A percentile compares a stretch with the other conserved stretches of the same genome.
These are phyloP conservation scores for Ursus arctos DNA, from an alignment of 2,113 vertebrate species.

Conservation along the genomic window DNA sequence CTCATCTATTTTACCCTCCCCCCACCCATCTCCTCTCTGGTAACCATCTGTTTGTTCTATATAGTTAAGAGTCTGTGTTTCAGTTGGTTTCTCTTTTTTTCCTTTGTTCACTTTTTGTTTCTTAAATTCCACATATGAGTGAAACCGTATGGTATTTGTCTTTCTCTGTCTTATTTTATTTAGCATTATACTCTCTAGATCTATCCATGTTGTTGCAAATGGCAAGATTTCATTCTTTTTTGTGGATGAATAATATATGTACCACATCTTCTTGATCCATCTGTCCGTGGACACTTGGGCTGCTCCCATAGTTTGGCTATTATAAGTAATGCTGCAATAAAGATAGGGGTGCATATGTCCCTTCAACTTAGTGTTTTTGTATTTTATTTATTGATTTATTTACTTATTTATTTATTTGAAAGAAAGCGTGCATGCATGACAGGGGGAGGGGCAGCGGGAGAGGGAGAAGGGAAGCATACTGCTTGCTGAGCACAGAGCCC, in stretches of 20 bases:
- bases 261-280: neutral
- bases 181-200: neutral
- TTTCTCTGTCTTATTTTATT: neutral
- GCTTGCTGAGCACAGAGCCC: neutral
- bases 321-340: neutral
- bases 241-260: neutral
- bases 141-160: neutral
- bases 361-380: neutral
- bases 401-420: neutral
- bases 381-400: neutral
- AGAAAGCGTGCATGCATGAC: neutral
- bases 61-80: neutral
- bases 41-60: neutral
- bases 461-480: neutral
- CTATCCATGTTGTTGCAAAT: neutral
- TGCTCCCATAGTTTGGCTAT: neutral
- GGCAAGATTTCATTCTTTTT: neutral
- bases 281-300: neutral
- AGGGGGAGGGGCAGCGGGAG: neutral
- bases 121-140: neutral
- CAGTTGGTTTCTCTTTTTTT: neutral
- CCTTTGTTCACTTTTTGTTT: neutral
- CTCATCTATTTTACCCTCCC: neutral
- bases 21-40: neutral
- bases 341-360: neutral